Conservation (phyloP, 2,888 invertebrate species). For the Apotomis turbidana region DNA sequence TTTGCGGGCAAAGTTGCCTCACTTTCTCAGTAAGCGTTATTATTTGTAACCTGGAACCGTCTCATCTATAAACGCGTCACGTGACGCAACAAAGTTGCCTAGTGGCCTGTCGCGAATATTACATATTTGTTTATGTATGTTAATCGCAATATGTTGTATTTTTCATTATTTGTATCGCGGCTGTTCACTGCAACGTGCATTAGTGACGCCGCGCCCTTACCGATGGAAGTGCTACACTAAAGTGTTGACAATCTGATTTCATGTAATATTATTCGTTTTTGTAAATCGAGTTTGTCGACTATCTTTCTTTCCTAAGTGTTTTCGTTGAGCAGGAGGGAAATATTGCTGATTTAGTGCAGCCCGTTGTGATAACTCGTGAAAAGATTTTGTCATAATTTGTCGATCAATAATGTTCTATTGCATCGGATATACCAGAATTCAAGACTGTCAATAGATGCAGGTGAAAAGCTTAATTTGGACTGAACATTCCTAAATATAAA, state of each 20-base stretch:
- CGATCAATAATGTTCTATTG: no score
- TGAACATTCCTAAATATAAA: no score
- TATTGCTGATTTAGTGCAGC: background rate
- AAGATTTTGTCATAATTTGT: background rate
- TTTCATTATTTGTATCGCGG: conserved; percentile 29
- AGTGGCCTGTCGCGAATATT: conserved; percentile 31
- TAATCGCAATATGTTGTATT: conserved; percentile 25
- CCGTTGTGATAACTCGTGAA: background rate
- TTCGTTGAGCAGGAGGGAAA: background rate
- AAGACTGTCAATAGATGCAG: no score
- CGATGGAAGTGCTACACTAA: background rate
- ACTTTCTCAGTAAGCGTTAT: no score
- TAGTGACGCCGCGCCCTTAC: conserved; percentile 11
- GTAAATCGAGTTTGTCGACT: background rate
- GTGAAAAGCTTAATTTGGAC: no score
- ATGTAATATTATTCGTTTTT: background rate
- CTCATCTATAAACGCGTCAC: conserved; percentile 14
- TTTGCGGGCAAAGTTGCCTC: no score
- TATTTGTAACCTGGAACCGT: no score
- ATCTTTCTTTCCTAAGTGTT: no score
- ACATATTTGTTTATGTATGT: conserved; percentile 40
- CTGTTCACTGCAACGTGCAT: conserved; percentile 19
- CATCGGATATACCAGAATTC: background rate
- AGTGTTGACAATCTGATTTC: background rate
- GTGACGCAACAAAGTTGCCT: conserved; percentile 14